phyloP scores from a whole-genome alignment of 2,113 vertebrate species.

The Anhinga anhinga region DNA sequence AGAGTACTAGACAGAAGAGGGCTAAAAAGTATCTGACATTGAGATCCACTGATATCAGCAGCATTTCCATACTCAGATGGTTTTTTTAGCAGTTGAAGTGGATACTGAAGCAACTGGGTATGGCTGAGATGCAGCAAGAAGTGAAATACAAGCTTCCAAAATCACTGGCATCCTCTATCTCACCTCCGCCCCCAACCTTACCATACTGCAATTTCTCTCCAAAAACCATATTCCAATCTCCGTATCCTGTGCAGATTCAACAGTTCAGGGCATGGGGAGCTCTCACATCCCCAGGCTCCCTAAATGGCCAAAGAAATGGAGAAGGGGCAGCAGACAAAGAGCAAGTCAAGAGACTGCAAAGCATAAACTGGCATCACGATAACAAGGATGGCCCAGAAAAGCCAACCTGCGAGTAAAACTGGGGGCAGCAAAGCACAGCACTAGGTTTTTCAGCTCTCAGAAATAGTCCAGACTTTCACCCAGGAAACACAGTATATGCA shows the following conservation, averaged over 20 bases:
- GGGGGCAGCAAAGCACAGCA: neutral
- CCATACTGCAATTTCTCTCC: neutral
- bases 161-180: neutral
- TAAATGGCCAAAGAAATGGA: neutral
- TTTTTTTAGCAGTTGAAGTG: neutral
- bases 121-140: neutral
- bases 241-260: neutral
- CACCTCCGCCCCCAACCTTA: neutral
- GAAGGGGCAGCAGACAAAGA: neutral
- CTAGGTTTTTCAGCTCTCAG: neutral
- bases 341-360: neutral
- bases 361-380: neutral
- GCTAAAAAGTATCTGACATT: neutral
- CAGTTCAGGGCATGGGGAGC: fast-evolving
- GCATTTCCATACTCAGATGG: neutral
- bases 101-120: fast-evolving
- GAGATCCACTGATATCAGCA: neutral
- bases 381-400: neutral
- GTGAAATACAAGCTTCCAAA: neutral
- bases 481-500: neutral
- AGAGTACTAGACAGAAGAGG: neutral
- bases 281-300: neutral
- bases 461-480: neutral
- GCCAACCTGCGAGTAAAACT: neutral
- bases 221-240: neutral